Conservation (phyloP, 2,113 vertebrate genomes). For the Spea multiplicata region DNA sequence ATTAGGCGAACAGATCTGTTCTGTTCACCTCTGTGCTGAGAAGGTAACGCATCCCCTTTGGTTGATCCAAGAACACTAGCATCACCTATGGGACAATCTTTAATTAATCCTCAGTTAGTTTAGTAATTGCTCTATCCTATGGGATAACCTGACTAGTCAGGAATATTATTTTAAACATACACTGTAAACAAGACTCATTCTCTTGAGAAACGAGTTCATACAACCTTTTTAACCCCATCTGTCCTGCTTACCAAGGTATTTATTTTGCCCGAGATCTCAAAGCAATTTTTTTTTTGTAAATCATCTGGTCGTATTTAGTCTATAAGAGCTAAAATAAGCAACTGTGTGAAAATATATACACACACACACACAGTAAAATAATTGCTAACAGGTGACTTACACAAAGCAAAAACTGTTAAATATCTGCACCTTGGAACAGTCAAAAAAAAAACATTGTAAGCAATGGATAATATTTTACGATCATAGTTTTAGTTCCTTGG, state of each 20-base stretch:
- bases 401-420: slow-evolving; percentile 34
- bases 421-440: slow-evolving; percentile 22
- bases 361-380: slow-evolving; percentile 47
- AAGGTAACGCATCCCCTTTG: slow-evolving; percentile 70
- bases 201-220: slow-evolving; percentile 63
- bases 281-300: slow-evolving; percentile 21
- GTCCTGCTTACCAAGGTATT: slow-evolving; percentile 53
- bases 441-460: slow-evolving; percentile 8
- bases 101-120: slow-evolving; percentile 97
- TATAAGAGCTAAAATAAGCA: slow-evolving; percentile 43
- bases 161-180: slow-evolving; percentile 88
- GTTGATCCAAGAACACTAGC: slow-evolving; percentile 70
- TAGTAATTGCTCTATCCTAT: slow-evolving; percentile 84
- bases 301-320: slow-evolving; percentile 43
- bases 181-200: slow-evolving; percentile 86
- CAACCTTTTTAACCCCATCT: slow-evolving; percentile 63
- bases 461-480: too few relatives aligned
- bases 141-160: slow-evolving; percentile 72
- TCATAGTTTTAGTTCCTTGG: too few relatives aligned
- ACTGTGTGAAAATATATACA: slow-evolving; percentile 43
- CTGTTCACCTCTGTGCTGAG: slow-evolving; percentile 68
- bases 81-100: slow-evolving; percentile 76
- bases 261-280: slow-evolving; percentile 44
- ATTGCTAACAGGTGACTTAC: slow-evolving; percentile 51
- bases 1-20: slow-evolving; percentile 59